Conservation (phyloP, 2,888 invertebrate genomes). For the Xestia xanthographa region DNA sequence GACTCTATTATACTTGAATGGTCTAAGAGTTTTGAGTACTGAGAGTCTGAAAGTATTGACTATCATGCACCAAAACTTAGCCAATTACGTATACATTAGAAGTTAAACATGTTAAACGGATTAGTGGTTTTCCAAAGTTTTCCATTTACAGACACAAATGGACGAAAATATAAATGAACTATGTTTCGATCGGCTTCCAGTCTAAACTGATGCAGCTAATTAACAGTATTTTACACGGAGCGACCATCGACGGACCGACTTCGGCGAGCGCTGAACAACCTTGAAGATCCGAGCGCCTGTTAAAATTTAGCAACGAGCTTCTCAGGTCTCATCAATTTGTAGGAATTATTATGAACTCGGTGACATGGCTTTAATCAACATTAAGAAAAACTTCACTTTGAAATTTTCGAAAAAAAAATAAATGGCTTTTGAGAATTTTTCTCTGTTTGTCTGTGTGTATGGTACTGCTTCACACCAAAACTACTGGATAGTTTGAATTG, state of each 20-base stretch:
- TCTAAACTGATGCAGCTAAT: background rate
- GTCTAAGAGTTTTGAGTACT: background rate
- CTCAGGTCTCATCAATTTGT: background rate
- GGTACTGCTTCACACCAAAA: too few relatives aligned
- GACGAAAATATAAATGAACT: background rate
- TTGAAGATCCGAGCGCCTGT: background rate
- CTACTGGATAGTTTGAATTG: too few relatives aligned
- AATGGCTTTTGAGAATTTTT: too few relatives aligned
- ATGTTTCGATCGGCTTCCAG: background rate
- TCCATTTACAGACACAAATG: background rate
- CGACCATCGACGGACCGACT: background rate
- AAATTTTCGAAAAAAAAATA: too few relatives aligned
- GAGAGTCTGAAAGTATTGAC: background rate
- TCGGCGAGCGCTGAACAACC: background rate
- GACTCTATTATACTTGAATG: background rate
- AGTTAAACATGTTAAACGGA: background rate
- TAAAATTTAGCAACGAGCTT: background rate
- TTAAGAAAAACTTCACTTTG: too few relatives aligned
- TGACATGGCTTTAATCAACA: conserved; percentile 2
- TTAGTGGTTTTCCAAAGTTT: background rate
- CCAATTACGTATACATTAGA: too few relatives aligned
- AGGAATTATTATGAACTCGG: background rate
- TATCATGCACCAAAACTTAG: background rate
- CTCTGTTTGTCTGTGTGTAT: too few relatives aligned
- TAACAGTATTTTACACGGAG: background rate